Percentiles rank a stretch among this genome's conserved stretches.
phyloP scores from a whole-genome alignment of 2,113 vertebrate species.

The Emydura subglobosa region DNA sequence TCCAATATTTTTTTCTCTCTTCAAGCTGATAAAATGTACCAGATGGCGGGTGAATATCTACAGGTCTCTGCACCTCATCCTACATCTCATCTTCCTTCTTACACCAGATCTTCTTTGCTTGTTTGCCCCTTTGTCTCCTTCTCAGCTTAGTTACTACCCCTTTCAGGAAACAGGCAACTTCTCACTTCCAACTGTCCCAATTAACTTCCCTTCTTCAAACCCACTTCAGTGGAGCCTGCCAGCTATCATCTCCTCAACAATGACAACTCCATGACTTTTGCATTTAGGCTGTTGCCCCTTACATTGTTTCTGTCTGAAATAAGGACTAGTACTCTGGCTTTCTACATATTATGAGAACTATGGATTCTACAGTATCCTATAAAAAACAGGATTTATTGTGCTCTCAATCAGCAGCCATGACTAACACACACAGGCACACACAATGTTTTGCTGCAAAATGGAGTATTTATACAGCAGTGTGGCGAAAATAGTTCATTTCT shows the following conservation, averaged over 20 bases:
- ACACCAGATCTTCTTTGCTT: background rate
- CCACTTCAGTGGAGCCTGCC: background rate
- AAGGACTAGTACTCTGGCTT: background rate
- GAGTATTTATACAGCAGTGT: background rate
- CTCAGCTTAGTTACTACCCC: background rate
- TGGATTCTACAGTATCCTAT: background rate
- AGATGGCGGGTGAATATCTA: background rate
- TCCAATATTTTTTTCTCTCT: background rate
- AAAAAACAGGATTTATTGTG: background rate
- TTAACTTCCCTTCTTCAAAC: background rate
- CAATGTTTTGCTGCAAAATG: background rate
- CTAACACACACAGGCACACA: background rate
- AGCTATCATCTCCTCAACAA: background rate
- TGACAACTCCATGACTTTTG: background rate
- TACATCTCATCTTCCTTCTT: background rate
- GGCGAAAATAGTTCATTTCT: background rate
- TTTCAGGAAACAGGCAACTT: background rate
- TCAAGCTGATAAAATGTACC: background rate
- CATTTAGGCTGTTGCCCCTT: background rate
- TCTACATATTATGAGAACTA: background rate
- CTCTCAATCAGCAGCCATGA: background rate
- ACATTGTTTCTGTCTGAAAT: background rate
- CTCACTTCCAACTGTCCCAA: background rate
- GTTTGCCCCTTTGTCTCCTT: background rate
- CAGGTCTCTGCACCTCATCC: background rate